Base-by-base conservation (phyloP, 2,797 vertebrate species). In the Chaetophractus vellerosus region DNA sequence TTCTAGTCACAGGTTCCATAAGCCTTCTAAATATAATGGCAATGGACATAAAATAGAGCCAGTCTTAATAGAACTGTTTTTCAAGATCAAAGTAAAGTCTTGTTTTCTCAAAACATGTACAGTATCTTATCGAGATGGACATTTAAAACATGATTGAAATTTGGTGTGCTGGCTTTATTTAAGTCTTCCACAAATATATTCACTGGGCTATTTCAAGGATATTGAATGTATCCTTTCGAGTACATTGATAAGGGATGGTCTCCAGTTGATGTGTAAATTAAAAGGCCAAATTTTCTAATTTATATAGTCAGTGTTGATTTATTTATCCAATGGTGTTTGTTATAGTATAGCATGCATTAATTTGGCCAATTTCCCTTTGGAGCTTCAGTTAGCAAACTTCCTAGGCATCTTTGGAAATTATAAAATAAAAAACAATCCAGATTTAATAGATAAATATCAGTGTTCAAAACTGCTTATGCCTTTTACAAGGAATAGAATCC, bases 201-300 rank as follows among this genome's bases (percentile, higher is more conserved):
- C 96, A 90, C 50, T 41, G 57, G 0, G 0, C 64, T 90, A 36
- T 89, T 83, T 96, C 91, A 87, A 92, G 96, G 91, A 94, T 74
- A 81, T 26, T 95, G 78, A 52, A 0, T 0, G 88, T 64, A 96
- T 94, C 95, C 93, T 97, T 83, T 74, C 95, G 86, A 95, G 84
- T 61, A 86, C 18, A 82, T 26, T 95, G 81, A 96, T 89, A 97
- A 96, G 84, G 95, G 87, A 93, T 95, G 97, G 97, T 97, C 88
- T 80, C 64, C 59, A 96, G 93, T 69, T 95, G 63, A 96, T 38
- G 96, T 94, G 95, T 97, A 92, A 97, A 98, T 97, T 97, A 97
- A 98, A 94, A 98, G 97, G 69, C 97, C 81, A 96, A 85, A 97
- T 97, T 97, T 98, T 97, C 97, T 92, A 96, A 97, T 96, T 84